A percentile compares a stretch with the other conserved stretches of the same genome.
Evolutionary conservation across 2,113 vertebrate species (phyloP).

Genomic region (Clarias batrachus): DNA sequence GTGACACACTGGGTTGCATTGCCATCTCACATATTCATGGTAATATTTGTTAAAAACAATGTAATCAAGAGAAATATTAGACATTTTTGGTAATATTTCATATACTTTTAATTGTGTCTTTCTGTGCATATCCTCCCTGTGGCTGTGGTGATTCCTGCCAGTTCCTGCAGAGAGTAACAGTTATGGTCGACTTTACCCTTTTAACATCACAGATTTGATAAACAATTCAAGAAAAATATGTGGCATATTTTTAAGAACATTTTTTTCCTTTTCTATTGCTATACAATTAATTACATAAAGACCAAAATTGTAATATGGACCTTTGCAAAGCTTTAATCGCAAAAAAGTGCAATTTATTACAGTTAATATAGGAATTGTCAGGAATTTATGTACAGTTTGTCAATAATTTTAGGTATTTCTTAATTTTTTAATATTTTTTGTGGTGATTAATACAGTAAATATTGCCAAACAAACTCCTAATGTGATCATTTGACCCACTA

Average conservation of each 20-base stretch:
- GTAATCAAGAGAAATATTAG: neutral
- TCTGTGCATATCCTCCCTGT: neutral
- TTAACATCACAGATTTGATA: neutral
- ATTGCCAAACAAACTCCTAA: too few species aligned
- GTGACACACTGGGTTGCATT: neutral
- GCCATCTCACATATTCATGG: neutral
- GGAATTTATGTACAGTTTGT: too few species aligned
- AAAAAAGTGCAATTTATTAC: too few species aligned
- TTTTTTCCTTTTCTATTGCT: too few species aligned
- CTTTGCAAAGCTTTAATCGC: too few species aligned
- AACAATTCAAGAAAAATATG: neutral
- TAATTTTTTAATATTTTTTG: too few species aligned
- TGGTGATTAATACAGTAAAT: too few species aligned
- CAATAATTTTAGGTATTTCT: too few species aligned
- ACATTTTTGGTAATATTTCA: neutral
- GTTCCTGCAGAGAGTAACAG: neutral
- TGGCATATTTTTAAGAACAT: neutral
- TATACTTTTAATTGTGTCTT: neutral
- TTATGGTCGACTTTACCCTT: neutral
- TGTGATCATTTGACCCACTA: too few species aligned
- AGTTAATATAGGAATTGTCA: too few species aligned
- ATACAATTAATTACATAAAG: too few species aligned
- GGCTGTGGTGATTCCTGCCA: neutral
- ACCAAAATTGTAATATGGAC: too few species aligned
- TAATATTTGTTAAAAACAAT: neutral